Base-by-base conservation (phyloP, 2,888 invertebrate genomes). In the Lepidocyrtinus sp. region DNA sequence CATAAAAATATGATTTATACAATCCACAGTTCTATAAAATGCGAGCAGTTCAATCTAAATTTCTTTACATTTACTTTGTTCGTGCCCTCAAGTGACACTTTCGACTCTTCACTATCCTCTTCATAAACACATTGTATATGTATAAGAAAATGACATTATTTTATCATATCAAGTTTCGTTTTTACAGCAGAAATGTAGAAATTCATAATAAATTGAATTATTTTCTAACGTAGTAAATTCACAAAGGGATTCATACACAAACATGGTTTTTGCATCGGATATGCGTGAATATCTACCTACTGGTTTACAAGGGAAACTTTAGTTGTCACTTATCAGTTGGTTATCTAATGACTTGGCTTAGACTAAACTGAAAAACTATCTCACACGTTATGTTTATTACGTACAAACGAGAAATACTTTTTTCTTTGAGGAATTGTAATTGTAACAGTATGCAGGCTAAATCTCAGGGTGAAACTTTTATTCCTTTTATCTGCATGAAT, bases 1-100 rank as follows among this genome's bases (percentile, higher is more conserved):
- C 55, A 55, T 55, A 55, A 55, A 55, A 55, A 55, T 55, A 55
- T 55, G 55, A 55, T 55, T 55, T 55, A 55, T n/a, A 55, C 55
- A 55, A 55, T 55, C 55, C n/a, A n/a, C n/a, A n/a, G n/a, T n/a
- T n/a, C n/a, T n/a, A n/a, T n/a, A n/a, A n/a, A n/a, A n/a, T n/a
- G n/a, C n/a, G n/a, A n/a, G n/a, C n/a, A n/a, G n/a, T n/a, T n/a
- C n/a, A n/a, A n/a, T n/a, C n/a, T n/a, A n/a, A n/a, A n/a, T n/a
- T n/a, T n/a, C n/a, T n/a, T n/a, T n/a, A n/a, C n/a, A n/a, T n/a
- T n/a, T n/a, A n/a, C n/a, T n/a, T n/a, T n/a, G n/a, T n/a, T n/a
- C n/a, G n/a, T n/a, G n/a, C n/a, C n/a, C n/a, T n/a, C n/a, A n/a
- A n/a, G n/a, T n/a, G n/a, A n/a, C n/a, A n/a, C n/a, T n/a, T n/a